Evolutionary conservation across 2,113 vertebrate genomes (phyloP).

Genomic region (Channa argus): DNA sequence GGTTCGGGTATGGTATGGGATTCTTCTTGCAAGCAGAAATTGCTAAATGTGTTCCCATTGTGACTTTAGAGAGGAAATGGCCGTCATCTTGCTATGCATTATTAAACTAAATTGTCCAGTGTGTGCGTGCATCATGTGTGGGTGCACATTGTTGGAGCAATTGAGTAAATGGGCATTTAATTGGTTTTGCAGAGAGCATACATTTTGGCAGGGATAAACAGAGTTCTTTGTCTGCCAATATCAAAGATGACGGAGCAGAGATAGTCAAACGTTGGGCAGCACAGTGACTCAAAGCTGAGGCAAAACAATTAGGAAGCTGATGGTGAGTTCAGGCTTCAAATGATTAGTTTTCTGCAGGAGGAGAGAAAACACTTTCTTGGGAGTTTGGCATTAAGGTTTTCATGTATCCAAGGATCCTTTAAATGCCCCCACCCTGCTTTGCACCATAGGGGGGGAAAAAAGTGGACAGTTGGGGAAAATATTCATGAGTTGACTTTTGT

Average conservation of each 20-base stretch:
- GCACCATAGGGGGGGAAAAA: neutral
- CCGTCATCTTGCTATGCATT: slow-evolving; percentile 26
- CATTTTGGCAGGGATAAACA: slow-evolving; percentile 62
- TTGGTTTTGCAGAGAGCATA: slow-evolving; percentile 59
- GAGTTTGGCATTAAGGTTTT: neutral
- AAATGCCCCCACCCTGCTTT: no score
- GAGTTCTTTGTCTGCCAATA: slow-evolving; percentile 61
- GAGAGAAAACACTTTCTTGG: neutral
- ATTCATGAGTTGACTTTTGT: neutral
- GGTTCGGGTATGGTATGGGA: slow-evolving; percentile 9
- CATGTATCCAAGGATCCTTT: neutral
- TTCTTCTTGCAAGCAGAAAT: slow-evolving; percentile 37
- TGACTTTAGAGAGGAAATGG: slow-evolving; percentile 45
- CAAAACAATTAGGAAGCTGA: slow-evolving; percentile 39
- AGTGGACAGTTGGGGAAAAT: no score
- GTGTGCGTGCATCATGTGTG: slow-evolving; percentile 19
- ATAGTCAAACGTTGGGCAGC: slow-evolving; percentile 28
- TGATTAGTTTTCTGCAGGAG: slow-evolving; percentile 14
- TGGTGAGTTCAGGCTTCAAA: slow-evolving; percentile 29
- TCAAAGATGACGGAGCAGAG: slow-evolving; percentile 39
- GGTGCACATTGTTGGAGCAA: slow-evolving; percentile 43
- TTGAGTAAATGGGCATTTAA: slow-evolving; percentile 64
- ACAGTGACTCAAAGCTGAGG: slow-evolving; percentile 31
- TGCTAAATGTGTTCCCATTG: slow-evolving; percentile 20
- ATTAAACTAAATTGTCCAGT: slow-evolving; percentile 33